A percentile compares a stretch with the other conserved stretches of the same genome.
These are phyloP conservation scores for Himalopsyche anomala DNA, from an alignment of 2,888 invertebrate species.

Conservation along the genomic window DNA sequence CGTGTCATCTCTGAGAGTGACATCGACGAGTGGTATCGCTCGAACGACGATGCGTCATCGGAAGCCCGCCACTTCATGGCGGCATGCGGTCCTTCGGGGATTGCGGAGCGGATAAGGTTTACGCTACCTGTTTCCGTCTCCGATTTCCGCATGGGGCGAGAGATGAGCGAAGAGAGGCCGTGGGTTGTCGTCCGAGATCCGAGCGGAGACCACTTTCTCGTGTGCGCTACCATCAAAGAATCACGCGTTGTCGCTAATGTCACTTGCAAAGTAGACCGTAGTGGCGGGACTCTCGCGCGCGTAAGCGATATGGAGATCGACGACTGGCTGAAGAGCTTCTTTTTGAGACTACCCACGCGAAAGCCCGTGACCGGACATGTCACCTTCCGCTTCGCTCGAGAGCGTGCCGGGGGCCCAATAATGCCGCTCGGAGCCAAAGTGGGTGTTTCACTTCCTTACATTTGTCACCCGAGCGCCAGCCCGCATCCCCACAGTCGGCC, in stretches of 20 bases:
- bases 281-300: slow-evolving; percentile 82
- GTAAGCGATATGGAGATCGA: slow-evolving; percentile 82
- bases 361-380: slow-evolving; percentile 86
- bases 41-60: slow-evolving; percentile 70
- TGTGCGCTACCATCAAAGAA: slow-evolving; percentile 89
- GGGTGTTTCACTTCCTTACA: slow-evolving; percentile 88
- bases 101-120: slow-evolving; percentile 84
- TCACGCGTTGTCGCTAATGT: slow-evolving; percentile 88
- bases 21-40: slow-evolving; percentile 83
- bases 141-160: slow-evolving; percentile 82
- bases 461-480: slow-evolving; percentile 85
- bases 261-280: slow-evolving; percentile 84
- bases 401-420: slow-evolving; percentile 78
- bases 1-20: slow-evolving; percentile 83
- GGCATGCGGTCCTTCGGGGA: slow-evolving; percentile 85
- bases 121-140: slow-evolving; percentile 80
- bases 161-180: slow-evolving; percentile 84
- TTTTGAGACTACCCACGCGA: slow-evolving; percentile 80
- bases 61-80: slow-evolving; percentile 81
- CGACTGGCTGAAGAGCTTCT: slow-evolving; percentile 84
- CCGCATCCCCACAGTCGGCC: slow-evolving; percentile 81
- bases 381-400: slow-evolving; percentile 85
- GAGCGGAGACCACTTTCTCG: slow-evolving; percentile 85
- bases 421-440: slow-evolving; percentile 84
- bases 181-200: slow-evolving; percentile 89